These are phyloP conservation scores for Melinopterus prodromus DNA, from an alignment of 2,888 invertebrate species.

Conservation along the genomic window DNA sequence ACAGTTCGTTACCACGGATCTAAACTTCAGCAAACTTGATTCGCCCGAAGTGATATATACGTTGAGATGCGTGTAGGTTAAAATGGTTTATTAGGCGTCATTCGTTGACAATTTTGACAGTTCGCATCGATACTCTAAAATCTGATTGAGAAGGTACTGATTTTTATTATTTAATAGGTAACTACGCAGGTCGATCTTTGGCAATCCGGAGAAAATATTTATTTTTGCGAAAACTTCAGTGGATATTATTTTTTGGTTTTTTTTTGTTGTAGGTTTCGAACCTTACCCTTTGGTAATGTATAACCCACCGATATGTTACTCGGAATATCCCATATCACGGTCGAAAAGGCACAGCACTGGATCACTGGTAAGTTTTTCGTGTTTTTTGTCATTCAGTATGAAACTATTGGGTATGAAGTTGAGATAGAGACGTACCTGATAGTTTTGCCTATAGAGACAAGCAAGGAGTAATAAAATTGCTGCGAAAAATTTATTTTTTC, in stretches of 20 bases:
- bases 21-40: background rate
- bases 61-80: background rate
- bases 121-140: background rate
- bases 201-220: background rate
- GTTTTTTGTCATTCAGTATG: background rate
- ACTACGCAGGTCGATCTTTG: background rate
- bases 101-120: background rate
- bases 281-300: slow-evolving; percentile 58
- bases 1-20: background rate
- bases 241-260: background rate
- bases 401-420: background rate
- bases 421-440: too few relatives aligned
- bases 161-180: background rate
- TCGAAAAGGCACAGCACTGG: slow-evolving; percentile 58
- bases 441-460: too few relatives aligned
- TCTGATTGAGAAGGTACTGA: background rate
- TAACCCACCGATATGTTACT: slow-evolving; percentile 57
- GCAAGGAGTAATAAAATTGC: too few relatives aligned
- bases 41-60: background rate
- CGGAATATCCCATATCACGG: slow-evolving; percentile 51
- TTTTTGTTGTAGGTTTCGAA: slow-evolving; percentile 55
- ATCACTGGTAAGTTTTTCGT: slow-evolving; percentile 55
- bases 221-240: background rate
- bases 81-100: background rate
- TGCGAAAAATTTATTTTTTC: too few relatives aligned